Evolutionary conservation across 2,797 vertebrate genomes (phyloP).

Genomic region (Fistularia tabacaria): DNA sequence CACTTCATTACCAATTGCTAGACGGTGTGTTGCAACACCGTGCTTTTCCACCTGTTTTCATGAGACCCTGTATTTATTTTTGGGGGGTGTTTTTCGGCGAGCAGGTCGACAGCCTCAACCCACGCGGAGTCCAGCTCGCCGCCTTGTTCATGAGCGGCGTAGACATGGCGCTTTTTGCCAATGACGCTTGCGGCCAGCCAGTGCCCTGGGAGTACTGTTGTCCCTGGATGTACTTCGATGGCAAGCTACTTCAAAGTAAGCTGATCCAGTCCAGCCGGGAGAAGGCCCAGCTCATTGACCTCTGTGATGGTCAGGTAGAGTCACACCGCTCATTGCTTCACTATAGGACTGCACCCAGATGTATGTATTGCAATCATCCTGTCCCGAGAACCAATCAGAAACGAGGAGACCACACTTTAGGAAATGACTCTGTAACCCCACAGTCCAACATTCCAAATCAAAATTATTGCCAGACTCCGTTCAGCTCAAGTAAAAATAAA

Average conservation of each 20-base stretch:
- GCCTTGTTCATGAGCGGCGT: constrained; percentile 95
- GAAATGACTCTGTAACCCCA: too few species aligned
- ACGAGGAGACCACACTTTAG: too few species aligned
- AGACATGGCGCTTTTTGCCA: constrained; percentile 94
- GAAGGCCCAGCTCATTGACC: constrained; percentile 92
- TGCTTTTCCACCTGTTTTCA: too few species aligned
- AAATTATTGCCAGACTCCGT: too few species aligned
- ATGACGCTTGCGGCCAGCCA: constrained; percentile 90
- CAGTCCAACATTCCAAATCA: too few species aligned
- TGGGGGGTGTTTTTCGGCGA: constrained; percentile 11
- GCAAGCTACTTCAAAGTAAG: constrained; percentile 94
- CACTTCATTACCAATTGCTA: too few species aligned
- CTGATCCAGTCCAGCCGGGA: constrained; percentile 88
- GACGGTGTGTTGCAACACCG: too few species aligned
- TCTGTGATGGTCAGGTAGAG: constrained; percentile 97
- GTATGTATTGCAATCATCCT: too few species aligned
- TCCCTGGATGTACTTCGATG: constrained; percentile 98
- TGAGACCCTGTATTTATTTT: too few species aligned
- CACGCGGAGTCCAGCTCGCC: constrained; percentile 89
- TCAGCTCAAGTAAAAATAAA: too few species aligned
- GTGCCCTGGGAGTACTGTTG: constrained; percentile 97
- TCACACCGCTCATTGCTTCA: not conserved
- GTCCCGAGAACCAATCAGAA: too few species aligned
- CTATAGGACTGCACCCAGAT: too few species aligned
- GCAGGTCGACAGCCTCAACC: constrained; percentile 93